Evolutionary conservation across 2,888 invertebrate genomes (phyloP), one percentile per base, ranked within the genome.

Genomic region (Melitaea athalia): DNA sequence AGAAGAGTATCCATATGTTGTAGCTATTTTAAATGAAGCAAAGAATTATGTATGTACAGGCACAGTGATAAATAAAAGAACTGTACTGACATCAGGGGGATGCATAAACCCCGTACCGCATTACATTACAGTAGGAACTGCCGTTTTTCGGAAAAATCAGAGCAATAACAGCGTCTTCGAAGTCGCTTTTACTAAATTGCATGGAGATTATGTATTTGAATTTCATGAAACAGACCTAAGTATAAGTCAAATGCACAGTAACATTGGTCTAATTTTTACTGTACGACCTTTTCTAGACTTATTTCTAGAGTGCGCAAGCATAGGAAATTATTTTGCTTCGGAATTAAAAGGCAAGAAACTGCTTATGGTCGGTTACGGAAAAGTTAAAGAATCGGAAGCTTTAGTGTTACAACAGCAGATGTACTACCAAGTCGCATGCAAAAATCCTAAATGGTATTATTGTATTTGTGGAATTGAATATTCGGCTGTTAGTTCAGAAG

Each of bases 371-470:
- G 90, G 91, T 5, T 89, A 76, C 67, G 89, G 88, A 5, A 72
- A 73, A 64, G 63, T 83, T 10, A 69, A 60, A 33, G 66, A 75
- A 3, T 65, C 77, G 11, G 72, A 78, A 50, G 57, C 70, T 24
- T 64, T 80, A 14, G 79, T 76, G 14, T 72, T 90, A 65, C 88
- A 88, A 71, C 72, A 77, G 59, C 85, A 86, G 71, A 64, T 57
- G 4, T 91, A 86, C 70, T 74, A 77, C 38, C 85, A 87, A 69
- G 77, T 77, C 3, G 79, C 86, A 0, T 91, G 91, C 73, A 71
- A 74, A 24, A 86, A 87, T 72, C 85, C 88, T 0, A 85, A 82
- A 70, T 89, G 88, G 88, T 85, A 85, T 72, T 87, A 89, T 70
- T 88, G 86, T 71, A 74, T 89, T 17, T 90, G 90, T 68, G 90